Evolutionary conservation across 2,888 invertebrate species (phyloP).

Genomic region (Flexamia atlantica): DNA sequence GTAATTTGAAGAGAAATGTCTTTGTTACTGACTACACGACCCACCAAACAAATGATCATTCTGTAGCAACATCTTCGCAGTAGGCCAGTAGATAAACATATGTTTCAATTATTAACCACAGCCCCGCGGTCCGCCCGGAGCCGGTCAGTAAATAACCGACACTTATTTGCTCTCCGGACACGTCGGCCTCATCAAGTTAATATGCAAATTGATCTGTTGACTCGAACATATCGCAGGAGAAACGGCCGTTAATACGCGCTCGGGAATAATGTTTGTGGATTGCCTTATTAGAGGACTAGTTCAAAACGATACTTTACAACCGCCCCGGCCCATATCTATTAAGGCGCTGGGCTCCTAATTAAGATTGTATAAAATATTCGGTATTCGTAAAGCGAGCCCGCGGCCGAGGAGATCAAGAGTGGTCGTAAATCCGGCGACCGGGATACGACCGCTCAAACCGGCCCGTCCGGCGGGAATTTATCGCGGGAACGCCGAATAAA

Average conservation of each 20-base stretch:
- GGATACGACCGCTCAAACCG: constrained; percentile 29
- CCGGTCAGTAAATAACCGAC: constrained; percentile 10
- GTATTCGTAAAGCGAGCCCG: constrained; percentile 51
- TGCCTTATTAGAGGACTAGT: constrained; percentile 50
- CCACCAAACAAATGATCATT: too few relatives aligned
- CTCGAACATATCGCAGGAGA: constrained; percentile 37
- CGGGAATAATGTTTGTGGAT: constrained; percentile 51
- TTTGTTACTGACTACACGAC: too few relatives aligned
- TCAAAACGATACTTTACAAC: constrained; percentile 52
- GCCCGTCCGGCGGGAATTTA: constrained; percentile 53
- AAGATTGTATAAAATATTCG: constrained; percentile 62
- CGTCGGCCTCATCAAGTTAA: constrained; percentile 49
- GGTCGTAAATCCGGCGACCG: constrained; percentile 38
- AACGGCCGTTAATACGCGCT: constrained; percentile 38
- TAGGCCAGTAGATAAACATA: constrained; percentile 14
- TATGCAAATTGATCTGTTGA: constrained; percentile 52
- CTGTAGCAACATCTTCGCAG: not conserved
- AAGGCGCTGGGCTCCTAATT: constrained; percentile 56
- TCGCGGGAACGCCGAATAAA: constrained; percentile 60
- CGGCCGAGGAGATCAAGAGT: constrained; percentile 40
- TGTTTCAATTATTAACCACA: constrained; percentile 39
- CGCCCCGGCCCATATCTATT: constrained; percentile 53
- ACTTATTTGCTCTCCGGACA: constrained; percentile 50
- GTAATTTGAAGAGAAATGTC: too few relatives aligned
- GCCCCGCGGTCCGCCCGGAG: not conserved